Conservation (phyloP, 37 sponge, comb jelly and placozoan species). For the Hormiphora californensis region DNA sequence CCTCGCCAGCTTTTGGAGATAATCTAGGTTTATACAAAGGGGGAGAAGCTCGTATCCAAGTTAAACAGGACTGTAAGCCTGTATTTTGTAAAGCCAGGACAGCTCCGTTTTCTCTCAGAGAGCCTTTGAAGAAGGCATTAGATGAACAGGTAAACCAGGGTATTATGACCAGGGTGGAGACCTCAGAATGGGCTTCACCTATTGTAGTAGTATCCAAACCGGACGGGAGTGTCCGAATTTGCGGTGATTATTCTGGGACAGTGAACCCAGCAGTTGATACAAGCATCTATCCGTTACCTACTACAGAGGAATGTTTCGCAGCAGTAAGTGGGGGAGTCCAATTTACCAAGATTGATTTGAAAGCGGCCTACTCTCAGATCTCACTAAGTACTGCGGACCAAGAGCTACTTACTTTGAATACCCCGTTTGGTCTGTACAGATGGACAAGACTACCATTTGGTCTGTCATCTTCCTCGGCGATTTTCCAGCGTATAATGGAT, state of each 20-base stretch:
- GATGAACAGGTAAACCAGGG: slow-evolving; percentile 38
- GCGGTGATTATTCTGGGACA: slow-evolving; percentile 61
- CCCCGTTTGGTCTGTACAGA: slow-evolving; percentile 60
- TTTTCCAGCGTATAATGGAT: slow-evolving; percentile 69
- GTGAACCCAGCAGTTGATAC: slow-evolving; percentile 47
- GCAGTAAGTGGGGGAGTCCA: slow-evolving; percentile 48
- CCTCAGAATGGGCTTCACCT: slow-evolving; percentile 58
- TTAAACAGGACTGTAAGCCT: too few relatives aligned
- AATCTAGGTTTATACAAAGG: too few relatives aligned
- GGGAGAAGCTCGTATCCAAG: too few relatives aligned
- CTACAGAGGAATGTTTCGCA: slow-evolving; percentile 13
- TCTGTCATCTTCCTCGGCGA: slow-evolving; percentile 58
- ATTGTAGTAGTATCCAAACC: slow-evolving; percentile 59
- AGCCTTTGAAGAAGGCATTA: slow-evolving; percentile 57
- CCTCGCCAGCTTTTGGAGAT: too few relatives aligned
- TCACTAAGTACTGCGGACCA: slow-evolving; percentile 46
- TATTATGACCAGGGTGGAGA: slow-evolving; percentile 57
- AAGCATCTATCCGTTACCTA: slow-evolving; percentile 47
- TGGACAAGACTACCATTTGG: slow-evolving; percentile 69
- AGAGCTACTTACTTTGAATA: slow-evolving; percentile 59
- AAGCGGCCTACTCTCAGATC: slow-evolving; percentile 57
- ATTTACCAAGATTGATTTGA: slow-evolving; percentile 58
- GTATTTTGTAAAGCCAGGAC: slow-evolving; percentile 56
- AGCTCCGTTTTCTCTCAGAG: slow-evolving; percentile 59
- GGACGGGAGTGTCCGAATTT: slow-evolving; percentile 59